Percentiles rank a stretch among this genome's conserved stretches.
Evolutionary conservation across 1,140 invertebrate genomes (phyloP).

Genomic region (Bombyx mori): ASM3026992v2 NC_085127.1:566501-567000

Average conservation of each 20-base stretch:
- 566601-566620: too few species aligned
- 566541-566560: too few species aligned
- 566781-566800: constrained; percentile 22
- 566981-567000: not conserved
- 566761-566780: constrained; percentile 35
- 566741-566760: constrained; percentile 47
- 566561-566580: too few species aligned
- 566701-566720: too few species aligned
- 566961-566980: constrained; percentile 1
- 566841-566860: constrained; percentile 20
- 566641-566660: too few species aligned
- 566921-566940: not conserved
- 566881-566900: constrained; percentile 5
- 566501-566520: too few species aligned
- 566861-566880: constrained; percentile 11
- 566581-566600: too few species aligned
- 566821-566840: constrained; percentile 30
- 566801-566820: constrained; percentile 7
- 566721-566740: constrained; percentile 18
- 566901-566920: not conserved
- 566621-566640: too few species aligned
- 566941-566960: constrained; percentile 6
- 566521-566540: too few species aligned
- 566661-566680: too few species aligned
- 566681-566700: too few species aligned